Conservation (phyloP, 2,888 invertebrate genomes). For the Phengaris arion region DNA sequence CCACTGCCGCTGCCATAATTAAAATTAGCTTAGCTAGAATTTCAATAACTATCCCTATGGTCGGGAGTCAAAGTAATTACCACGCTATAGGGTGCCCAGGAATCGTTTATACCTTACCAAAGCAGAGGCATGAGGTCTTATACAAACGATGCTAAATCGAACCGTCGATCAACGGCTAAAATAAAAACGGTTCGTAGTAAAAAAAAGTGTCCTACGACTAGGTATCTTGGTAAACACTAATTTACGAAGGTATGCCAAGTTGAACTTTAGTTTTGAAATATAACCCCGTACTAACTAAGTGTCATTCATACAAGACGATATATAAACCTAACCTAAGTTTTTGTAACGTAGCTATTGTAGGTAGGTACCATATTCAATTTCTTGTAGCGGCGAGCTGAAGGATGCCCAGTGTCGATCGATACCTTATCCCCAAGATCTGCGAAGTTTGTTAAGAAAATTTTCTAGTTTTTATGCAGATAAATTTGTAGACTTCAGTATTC, state of each 20-base stretch:
- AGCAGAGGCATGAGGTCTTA: not conserved
- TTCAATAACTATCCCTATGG: not conserved
- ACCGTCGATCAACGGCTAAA: not conserved
- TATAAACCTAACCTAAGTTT: not conserved
- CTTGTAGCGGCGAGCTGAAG: constrained; percentile 5
- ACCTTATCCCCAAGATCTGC: not conserved
- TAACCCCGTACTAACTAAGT: too few species aligned
- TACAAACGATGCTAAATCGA: not conserved
- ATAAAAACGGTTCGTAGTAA: too few species aligned
- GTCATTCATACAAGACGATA: not conserved
- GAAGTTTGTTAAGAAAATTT: not conserved
- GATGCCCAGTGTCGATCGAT: constrained; percentile 14
- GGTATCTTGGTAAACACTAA: too few species aligned
- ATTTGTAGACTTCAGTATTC: not conserved
- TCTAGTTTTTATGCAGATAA: constrained; percentile 7
- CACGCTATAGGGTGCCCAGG: not conserved
- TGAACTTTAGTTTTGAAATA: too few species aligned
- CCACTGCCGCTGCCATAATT: not conserved
- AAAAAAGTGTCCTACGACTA: too few species aligned
- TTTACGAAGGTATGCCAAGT: too few species aligned
- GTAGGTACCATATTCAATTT: constrained; percentile 1
- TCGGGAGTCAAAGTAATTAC: not conserved
- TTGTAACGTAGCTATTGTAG: not conserved
- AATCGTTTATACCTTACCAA: not conserved
- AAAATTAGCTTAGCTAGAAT: not conserved